Evolutionary conservation across 2,113 vertebrate species (phyloP).

Genomic region (Amblyornis subalaris): DNA sequence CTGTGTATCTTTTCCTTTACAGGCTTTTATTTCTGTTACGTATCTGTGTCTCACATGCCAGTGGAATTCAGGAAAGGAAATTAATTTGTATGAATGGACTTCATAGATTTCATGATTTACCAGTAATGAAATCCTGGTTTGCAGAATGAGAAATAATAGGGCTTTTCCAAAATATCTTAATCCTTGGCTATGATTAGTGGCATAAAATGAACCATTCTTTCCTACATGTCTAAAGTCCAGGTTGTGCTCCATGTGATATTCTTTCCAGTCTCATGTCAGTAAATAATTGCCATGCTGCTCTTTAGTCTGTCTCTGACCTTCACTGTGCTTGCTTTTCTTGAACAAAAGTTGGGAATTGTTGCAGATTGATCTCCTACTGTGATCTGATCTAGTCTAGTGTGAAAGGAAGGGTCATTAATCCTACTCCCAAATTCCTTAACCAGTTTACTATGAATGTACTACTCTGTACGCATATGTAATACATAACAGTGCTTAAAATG

Average conservation of each 20-base stretch:
- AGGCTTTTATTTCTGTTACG: background rate
- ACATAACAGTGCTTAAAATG: background rate
- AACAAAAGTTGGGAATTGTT: background rate
- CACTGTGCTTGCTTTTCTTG: background rate
- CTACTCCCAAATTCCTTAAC: background rate
- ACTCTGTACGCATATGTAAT: background rate
- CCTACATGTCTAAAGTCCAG: conserved; percentile 23
- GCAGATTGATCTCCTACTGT: background rate
- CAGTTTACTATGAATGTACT: background rate
- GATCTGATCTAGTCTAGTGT: conserved; percentile 7
- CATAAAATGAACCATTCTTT: conserved; percentile 58
- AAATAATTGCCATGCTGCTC: conserved; percentile 32
- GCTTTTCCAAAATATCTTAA: conserved; percentile 61
- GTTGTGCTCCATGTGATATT: conserved; percentile 36
- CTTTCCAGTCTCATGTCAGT: conserved; percentile 51
- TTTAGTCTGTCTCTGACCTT: conserved; percentile 28
- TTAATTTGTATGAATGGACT: conserved; percentile 31
- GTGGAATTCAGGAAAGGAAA: conserved; percentile 27
- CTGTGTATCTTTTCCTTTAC: background rate
- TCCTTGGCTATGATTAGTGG: conserved; percentile 45
- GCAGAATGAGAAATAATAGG: conserved; percentile 33
- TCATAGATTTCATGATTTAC: conserved; percentile 24
- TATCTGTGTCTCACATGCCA: conserved; percentile 9
- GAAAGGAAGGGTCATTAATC: conserved; percentile 12
- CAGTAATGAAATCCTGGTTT: conserved; percentile 40